Evolutionary conservation across 2,888 invertebrate species (phyloP).

Genomic region (Agonopterix alstromeriana): DNA sequence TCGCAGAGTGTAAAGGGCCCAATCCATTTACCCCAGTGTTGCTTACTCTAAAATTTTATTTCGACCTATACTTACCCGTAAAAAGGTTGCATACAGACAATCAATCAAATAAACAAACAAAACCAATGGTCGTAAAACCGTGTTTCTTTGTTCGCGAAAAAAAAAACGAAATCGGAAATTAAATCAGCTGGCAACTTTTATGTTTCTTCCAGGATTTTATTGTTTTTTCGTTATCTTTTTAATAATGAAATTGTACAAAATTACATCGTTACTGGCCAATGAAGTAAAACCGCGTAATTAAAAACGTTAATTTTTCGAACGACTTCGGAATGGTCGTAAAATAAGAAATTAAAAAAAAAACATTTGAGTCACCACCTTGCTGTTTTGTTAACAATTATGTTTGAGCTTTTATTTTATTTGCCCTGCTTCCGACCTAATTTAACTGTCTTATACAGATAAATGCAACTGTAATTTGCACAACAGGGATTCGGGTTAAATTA

Average conservation of each 20-base stretch:
- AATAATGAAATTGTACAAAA: conserved; percentile 33
- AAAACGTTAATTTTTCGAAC: conserved; percentile 14
- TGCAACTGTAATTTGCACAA: background rate
- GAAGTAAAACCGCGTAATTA: conserved; percentile 10
- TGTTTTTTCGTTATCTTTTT: conserved; percentile 24
- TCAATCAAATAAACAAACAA: background rate
- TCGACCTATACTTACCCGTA: no score
- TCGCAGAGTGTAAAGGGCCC: no score
- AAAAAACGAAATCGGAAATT: background rate
- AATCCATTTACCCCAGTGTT: no score
- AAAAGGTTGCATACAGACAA: no score
- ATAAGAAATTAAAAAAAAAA: conserved; percentile 4
- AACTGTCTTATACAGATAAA: conserved; percentile 8
- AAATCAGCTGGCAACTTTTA: conserved; percentile 5
- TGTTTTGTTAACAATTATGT: conserved; percentile 7
- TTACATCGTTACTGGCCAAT: conserved; percentile 16
- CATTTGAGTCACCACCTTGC: conserved; percentile 10
- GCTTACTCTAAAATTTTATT: no score
- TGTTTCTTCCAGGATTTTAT: conserved; percentile 7
- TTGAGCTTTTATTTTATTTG: conserved; percentile 4
- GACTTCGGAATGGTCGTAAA: conserved; percentile 10
- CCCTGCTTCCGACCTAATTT: conserved; percentile 7
- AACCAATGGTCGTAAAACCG: background rate
- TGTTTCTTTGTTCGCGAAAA: background rate
- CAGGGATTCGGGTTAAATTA: no score